phyloP scores from a whole-genome alignment of 2,113 vertebrate genomes.

The Phrynosoma blainvillii region DNA sequence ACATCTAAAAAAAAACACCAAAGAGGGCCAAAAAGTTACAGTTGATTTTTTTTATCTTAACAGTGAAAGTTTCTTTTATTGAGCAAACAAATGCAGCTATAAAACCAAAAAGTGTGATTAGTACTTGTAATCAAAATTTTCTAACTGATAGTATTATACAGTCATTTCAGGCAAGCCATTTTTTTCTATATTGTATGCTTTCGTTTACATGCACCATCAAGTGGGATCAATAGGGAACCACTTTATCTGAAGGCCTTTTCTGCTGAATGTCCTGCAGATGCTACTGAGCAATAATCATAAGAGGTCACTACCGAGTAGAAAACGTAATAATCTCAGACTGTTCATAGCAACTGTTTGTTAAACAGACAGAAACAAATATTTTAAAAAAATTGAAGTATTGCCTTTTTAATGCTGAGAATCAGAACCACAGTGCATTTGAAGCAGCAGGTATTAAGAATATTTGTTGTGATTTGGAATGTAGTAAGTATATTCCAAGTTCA shows the following conservation, averaged over 20 bases:
- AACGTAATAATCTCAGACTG: too few species aligned
- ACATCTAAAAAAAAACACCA: not conserved
- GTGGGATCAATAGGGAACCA: not conserved
- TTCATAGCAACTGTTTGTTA: slow-evolving; percentile 54
- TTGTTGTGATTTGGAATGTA: not conserved
- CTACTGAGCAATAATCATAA: not conserved
- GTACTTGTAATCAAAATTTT: slow-evolving; percentile 38
- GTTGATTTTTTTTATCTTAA: not conserved
- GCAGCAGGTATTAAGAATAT: not conserved
- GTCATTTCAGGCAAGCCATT: too few species aligned
- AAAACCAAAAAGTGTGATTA: slow-evolving; percentile 30
- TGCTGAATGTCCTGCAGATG: not conserved
- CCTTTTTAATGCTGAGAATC: slow-evolving; percentile 55
- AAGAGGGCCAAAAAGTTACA: too few species aligned
- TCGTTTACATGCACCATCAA: not conserved
- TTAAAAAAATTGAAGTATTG: slow-evolving; percentile 34
- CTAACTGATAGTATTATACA: not conserved
- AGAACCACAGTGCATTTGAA: slow-evolving; percentile 18
- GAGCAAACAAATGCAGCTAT: slow-evolving; percentile 4
- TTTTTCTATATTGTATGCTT: not conserved
- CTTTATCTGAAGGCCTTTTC: not conserved
- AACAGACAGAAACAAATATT: not conserved
- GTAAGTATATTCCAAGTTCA: not conserved
- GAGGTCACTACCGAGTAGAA: not conserved
- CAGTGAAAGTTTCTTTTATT: not conserved